phyloP scores from a whole-genome alignment of 2,888 invertebrate species.

The Machimus atricapillus region DNA sequence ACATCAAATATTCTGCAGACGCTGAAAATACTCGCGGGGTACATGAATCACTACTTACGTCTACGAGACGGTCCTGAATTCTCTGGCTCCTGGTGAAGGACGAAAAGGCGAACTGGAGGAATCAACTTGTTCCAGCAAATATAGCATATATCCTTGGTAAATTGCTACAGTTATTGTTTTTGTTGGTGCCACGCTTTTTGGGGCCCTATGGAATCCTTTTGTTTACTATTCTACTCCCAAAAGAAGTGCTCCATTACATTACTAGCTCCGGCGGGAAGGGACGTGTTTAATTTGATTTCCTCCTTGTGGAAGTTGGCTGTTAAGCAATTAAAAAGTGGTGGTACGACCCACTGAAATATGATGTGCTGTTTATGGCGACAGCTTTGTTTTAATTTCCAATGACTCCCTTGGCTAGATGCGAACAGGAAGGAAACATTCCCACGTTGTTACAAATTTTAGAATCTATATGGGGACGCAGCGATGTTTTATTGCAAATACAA shows the following conservation, averaged over 20 bases:
- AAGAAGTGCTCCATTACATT: neutral
- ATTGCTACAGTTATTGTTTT: neutral
- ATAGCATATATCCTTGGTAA: neutral
- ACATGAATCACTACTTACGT: slow-evolving; percentile 38
- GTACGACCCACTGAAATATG: slow-evolving; percentile 25
- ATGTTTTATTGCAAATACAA: neutral
- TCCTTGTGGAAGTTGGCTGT: slow-evolving; percentile 55
- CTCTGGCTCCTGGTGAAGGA: neutral
- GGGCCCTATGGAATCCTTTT: neutral
- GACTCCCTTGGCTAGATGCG: neutral
- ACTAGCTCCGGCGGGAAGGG: neutral
- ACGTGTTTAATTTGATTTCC: slow-evolving; percentile 41
- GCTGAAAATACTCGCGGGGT: slow-evolving; percentile 30
- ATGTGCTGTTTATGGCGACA: slow-evolving; percentile 37
- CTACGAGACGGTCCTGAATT: neutral
- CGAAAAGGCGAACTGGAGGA: neutral
- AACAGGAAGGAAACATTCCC: slow-evolving; percentile 19
- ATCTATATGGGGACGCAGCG: neutral
- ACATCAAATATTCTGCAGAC: slow-evolving; percentile 31
- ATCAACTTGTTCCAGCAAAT: neutral
- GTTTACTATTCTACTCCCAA: slow-evolving; percentile 15
- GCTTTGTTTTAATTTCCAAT: slow-evolving; percentile 37
- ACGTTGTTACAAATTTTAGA: slow-evolving; percentile 1
- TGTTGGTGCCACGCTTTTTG: neutral
- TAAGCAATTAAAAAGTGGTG: slow-evolving; percentile 59